phyloP scores from a whole-genome alignment of 2,888 invertebrate species.

The Lepidochitona cinerea region DNA sequence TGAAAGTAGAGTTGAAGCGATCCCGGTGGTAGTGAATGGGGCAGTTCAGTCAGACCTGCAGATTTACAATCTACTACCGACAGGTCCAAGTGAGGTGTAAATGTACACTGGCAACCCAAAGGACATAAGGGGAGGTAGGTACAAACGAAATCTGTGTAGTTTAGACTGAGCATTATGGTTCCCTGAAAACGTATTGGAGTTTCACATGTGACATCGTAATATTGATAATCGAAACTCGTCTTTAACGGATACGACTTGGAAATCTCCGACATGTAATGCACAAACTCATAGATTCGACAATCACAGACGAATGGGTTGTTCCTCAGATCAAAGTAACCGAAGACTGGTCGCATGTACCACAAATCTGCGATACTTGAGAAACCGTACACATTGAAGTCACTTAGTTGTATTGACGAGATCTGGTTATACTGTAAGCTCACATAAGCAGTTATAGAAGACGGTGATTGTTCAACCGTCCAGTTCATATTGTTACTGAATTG shows the following conservation, averaged over 20 bases:
- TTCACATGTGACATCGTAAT: slow-evolving; percentile 1
- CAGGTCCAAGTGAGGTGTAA: neutral
- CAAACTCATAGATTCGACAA: neutral
- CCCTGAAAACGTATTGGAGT: neutral
- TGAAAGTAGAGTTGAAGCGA: neutral
- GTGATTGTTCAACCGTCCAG: neutral
- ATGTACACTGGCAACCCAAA: neutral
- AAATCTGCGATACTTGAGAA: neutral
- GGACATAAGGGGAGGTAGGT: neutral
- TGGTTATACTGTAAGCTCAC: neutral
- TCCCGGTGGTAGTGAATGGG: neutral
- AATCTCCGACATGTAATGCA: neutral
- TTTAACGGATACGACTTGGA: neutral
- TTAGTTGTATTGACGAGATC: neutral
- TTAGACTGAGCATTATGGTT: neutral
- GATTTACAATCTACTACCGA: neutral
- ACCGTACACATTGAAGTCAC: neutral
- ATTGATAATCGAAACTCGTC: neutral
- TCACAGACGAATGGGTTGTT: slow-evolving; percentile 5
- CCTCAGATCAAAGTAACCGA: slow-evolving; percentile 4
- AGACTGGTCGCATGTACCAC: slow-evolving; percentile 3
- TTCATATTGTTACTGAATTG: slow-evolving; percentile 1
- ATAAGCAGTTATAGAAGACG: neutral
- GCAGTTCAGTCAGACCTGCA: neutral
- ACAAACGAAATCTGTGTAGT: slow-evolving; percentile 2